A percentile compares a stretch with the other conserved stretches of the same genome.
Evolutionary conservation across 1,140 invertebrate genomes (phyloP).

Genomic region (Caenorhabditis tropicalis): DNA sequence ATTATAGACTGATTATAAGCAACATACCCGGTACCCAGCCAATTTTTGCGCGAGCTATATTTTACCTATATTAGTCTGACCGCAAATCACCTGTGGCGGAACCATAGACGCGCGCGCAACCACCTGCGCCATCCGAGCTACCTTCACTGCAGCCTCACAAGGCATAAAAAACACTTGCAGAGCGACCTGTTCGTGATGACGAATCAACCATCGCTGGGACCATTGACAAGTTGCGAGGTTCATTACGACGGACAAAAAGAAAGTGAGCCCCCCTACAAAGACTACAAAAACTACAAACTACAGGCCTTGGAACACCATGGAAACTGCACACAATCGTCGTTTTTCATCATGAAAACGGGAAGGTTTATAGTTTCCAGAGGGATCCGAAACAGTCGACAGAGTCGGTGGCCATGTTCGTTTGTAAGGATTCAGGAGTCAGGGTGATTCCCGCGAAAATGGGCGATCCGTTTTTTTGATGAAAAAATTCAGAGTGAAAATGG

Average conservation of each 20-base stretch:
- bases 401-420: neutral
- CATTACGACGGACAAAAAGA: slow-evolving; percentile 1
- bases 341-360: slow-evolving; percentile 3
- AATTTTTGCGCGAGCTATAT: too few species aligned
- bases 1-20: too few species aligned
- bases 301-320: neutral
- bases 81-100: too few species aligned
- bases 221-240: neutral
- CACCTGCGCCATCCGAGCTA: too few species aligned
- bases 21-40: too few species aligned
- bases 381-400: slow-evolving; percentile 1
- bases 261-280: neutral
- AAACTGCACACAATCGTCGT: neutral
- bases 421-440: neutral
- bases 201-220: slow-evolving; percentile 8
- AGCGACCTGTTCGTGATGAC: slow-evolving; percentile 16
- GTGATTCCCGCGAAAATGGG: neutral
- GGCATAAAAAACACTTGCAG: neutral
- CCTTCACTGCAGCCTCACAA: too few species aligned
- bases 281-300: neutral
- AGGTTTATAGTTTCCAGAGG: neutral
- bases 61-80: too few species aligned
- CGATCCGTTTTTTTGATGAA: neutral
- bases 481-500: too few species aligned
- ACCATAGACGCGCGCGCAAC: too few species aligned